Percentiles rank a stretch among this genome's conserved stretches.
These are phyloP conservation scores for Halocynthia aurantium DNA, from an alignment of 23 tunicate genomes.

Conservation along the genomic window DNA sequence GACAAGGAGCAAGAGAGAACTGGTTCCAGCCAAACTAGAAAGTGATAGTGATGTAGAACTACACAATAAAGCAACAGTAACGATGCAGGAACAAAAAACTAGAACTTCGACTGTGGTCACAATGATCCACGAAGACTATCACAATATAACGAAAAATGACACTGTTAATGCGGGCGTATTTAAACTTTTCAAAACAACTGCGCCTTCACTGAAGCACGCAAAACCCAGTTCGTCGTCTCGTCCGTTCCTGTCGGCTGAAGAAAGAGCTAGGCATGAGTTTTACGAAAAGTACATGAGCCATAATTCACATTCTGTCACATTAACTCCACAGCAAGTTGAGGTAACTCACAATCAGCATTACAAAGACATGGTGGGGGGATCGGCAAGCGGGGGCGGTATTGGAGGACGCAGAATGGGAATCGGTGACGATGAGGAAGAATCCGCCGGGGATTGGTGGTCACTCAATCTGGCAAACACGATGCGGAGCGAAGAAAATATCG, in stretches of 20 bases:
- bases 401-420: conserved; percentile 22
- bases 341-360: conserved; percentile 10
- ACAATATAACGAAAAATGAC: too few species aligned
- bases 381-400: conserved; percentile 10
- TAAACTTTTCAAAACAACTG: too few species aligned
- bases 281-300: neutral
- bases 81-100: too few species aligned
- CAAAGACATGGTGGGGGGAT: conserved; percentile 10
- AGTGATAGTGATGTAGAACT: too few species aligned
- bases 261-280: conserved; percentile 17
- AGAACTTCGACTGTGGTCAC: too few species aligned
- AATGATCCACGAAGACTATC: too few species aligned
- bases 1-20: too few species aligned
- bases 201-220: too few species aligned
- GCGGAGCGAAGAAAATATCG: neutral
- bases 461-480: neutral
- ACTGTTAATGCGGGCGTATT: too few species aligned
- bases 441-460: conserved; percentile 1
- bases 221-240: too few species aligned
- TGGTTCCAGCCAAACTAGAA: too few species aligned
- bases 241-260: neutral
- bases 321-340: neutral
- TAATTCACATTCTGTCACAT: neutral
- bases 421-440: conserved; percentile 15
- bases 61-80: too few species aligned